These are phyloP conservation scores for Tolmerus cingulatus DNA, from an alignment of 2,888 invertebrate genomes.

Conservation along the genomic window DNA sequence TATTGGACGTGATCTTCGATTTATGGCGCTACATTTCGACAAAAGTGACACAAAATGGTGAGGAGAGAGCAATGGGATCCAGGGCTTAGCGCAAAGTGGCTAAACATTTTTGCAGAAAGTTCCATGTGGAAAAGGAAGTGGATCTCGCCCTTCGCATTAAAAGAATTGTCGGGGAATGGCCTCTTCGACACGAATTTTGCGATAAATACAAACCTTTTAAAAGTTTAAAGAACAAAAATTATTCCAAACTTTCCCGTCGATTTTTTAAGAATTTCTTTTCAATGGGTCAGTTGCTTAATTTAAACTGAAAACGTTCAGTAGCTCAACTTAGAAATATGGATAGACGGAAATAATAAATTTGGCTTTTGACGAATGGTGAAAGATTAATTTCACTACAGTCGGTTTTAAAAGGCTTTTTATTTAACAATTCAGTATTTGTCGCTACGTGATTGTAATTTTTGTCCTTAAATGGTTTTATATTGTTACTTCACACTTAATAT, in stretches of 20 bases:
- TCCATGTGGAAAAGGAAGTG: neutral
- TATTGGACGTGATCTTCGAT: slow-evolving; percentile 45
- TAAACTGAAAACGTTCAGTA: neutral
- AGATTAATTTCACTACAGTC: neutral
- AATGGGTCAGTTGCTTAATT: neutral
- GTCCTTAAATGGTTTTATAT: no score
- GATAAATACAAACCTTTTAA: neutral
- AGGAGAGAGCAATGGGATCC: neutral
- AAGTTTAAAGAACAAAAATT: neutral
- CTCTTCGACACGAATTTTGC: neutral
- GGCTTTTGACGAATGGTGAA: neutral
- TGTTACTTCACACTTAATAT: no score
- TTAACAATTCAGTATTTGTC: no score
- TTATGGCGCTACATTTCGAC: slow-evolving; percentile 44
- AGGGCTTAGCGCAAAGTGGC: neutral
- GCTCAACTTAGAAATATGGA: no score
- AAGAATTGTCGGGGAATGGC: neutral
- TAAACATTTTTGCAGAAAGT: neutral
- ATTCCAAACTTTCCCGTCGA: neutral
- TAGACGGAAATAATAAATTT: neutral
- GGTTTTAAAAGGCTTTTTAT: neutral
- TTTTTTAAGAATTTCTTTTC: neutral
- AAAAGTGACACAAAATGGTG: slow-evolving; percentile 36
- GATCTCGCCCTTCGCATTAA: neutral
- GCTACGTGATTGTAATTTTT: no score